These are phyloP conservation scores for Rhinoderma darwinii DNA, from an alignment of 2,113 vertebrate species.

Conservation along the genomic window DNA sequence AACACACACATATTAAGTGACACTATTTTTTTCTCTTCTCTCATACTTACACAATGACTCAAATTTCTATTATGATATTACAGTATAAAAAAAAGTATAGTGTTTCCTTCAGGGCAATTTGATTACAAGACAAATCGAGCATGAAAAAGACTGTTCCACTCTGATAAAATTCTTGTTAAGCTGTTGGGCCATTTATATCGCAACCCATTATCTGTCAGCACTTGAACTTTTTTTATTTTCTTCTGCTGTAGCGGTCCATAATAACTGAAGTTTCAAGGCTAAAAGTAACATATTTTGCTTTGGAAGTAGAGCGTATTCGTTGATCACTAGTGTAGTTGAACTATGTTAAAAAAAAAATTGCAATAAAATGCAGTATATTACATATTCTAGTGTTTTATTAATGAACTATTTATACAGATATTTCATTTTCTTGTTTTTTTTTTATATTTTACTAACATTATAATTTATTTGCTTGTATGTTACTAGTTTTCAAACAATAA, in stretches of 20 bases:
- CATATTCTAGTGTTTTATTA: not conserved
- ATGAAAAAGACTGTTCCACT: conserved; percentile 60
- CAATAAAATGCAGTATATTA: not conserved
- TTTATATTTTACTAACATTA: too few species aligned
- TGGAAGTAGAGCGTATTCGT: conserved; percentile 15
- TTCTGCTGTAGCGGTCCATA: not conserved
- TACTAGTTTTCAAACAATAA: too few species aligned
- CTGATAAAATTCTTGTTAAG: conserved; percentile 67
- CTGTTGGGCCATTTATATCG: conserved; percentile 63
- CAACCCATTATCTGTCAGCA: conserved; percentile 62
- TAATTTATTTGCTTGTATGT: too few species aligned
- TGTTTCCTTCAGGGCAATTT: conserved; percentile 63
- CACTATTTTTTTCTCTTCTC: conserved; percentile 28
- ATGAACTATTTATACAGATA: not conserved
- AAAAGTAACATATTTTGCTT: conserved; percentile 39
- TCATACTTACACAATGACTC: conserved; percentile 31
- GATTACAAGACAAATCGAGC: conserved; percentile 64
- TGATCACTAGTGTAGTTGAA: conserved; percentile 24
- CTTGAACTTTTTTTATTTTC: conserved; percentile 62
- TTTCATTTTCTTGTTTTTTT: not conserved
- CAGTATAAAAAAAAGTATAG: conserved; percentile 57
- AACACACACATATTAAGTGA: conserved; percentile 42
- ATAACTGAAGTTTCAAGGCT: conserved; percentile 55
- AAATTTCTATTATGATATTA: conserved; percentile 58
- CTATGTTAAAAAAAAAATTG: conserved; percentile 35